A percentile compares a stretch with the other conserved stretches of the same genome.
Evolutionary conservation across 2,888 invertebrate genomes (phyloP).

Genomic region (Drosophila quasianomalipes): DNA sequence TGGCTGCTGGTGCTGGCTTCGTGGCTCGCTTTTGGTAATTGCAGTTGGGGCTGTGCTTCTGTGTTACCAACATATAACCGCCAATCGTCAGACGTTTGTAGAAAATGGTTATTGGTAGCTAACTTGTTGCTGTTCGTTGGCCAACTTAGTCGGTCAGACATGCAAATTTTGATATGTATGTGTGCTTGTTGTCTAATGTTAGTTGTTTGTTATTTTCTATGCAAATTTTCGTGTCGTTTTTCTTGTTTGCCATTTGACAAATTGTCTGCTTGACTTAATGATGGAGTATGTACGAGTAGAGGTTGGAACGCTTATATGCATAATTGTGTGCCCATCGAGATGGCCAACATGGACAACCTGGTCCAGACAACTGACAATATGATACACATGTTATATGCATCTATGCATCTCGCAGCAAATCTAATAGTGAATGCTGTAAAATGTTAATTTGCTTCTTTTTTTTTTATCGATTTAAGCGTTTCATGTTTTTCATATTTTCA

Average conservation of each 20-base stretch:
- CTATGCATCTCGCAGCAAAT: background rate
- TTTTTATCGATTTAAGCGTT: background rate
- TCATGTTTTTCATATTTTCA: background rate
- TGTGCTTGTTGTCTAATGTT: slow-evolving; percentile 63
- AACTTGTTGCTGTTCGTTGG: slow-evolving; percentile 55
- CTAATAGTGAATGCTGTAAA: slow-evolving; percentile 11
- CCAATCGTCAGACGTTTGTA: slow-evolving; percentile 44
- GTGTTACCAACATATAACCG: slow-evolving; percentile 62
- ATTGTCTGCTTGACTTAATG: slow-evolving; percentile 78
- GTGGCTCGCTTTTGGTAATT: slow-evolving; percentile 76
- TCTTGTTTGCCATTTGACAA: slow-evolving; percentile 68
- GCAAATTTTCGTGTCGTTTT: slow-evolving; percentile 69
- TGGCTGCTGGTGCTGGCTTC: slow-evolving; percentile 44
- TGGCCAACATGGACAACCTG: slow-evolving; percentile 13
- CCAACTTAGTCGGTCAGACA: slow-evolving; percentile 75
- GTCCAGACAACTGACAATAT: slow-evolving; percentile 40
- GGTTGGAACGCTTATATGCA: slow-evolving; percentile 53
- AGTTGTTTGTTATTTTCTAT: slow-evolving; percentile 76
- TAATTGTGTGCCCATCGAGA: slow-evolving; percentile 57
- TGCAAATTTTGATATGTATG: slow-evolving; percentile 61
- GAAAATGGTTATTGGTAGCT: slow-evolving; percentile 71
- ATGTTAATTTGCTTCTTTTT: slow-evolving; percentile 14
- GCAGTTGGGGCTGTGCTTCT: slow-evolving; percentile 72
- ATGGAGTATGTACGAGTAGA: slow-evolving; percentile 53
- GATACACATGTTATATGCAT: slow-evolving; percentile 24